Conservation (phyloP, 2,113 vertebrate genomes). For the Python bivittatus region DNA sequence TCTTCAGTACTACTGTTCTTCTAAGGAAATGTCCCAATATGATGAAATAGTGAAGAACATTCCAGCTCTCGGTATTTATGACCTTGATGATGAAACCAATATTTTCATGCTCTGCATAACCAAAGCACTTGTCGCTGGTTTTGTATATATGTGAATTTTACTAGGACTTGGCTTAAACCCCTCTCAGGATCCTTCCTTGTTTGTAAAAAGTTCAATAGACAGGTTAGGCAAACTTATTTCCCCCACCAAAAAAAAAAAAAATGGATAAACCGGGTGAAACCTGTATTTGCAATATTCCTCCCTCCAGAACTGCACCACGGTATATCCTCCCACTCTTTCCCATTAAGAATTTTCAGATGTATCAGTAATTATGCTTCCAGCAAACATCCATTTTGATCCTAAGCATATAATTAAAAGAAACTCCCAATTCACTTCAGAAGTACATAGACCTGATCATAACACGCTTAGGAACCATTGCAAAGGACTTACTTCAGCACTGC, state of each 20-base stretch:
- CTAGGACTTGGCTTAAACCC: slow-evolving; percentile 31
- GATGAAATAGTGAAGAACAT: not conserved
- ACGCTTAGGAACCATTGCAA: not conserved
- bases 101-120: not conserved
- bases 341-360: slow-evolving; percentile 18
- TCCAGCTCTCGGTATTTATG: not conserved
- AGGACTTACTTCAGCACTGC: not conserved
- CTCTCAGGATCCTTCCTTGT: slow-evolving; percentile 21
- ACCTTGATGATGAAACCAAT: not conserved
- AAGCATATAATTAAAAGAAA: too few relatives aligned
- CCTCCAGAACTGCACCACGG: slow-evolving; percentile 15
- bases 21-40: slow-evolving; percentile 17
- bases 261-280: slow-evolving; percentile 46
- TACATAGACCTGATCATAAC: too few relatives aligned
- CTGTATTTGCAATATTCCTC: slow-evolving; percentile 53
- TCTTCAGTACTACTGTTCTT: slow-evolving; percentile 12
- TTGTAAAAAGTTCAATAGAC: slow-evolving; percentile 41
- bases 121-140: not conserved
- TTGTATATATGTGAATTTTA: not conserved
- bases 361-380: not conserved
- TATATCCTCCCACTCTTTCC: too few relatives aligned
- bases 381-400: not conserved
- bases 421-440: not conserved
- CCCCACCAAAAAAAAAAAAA: slow-evolving; percentile 12
- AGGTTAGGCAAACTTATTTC: slow-evolving; percentile 36